Base-by-base conservation (phyloP, 2,797 vertebrate species). In the Stomatorhinus walkeri region DNA sequence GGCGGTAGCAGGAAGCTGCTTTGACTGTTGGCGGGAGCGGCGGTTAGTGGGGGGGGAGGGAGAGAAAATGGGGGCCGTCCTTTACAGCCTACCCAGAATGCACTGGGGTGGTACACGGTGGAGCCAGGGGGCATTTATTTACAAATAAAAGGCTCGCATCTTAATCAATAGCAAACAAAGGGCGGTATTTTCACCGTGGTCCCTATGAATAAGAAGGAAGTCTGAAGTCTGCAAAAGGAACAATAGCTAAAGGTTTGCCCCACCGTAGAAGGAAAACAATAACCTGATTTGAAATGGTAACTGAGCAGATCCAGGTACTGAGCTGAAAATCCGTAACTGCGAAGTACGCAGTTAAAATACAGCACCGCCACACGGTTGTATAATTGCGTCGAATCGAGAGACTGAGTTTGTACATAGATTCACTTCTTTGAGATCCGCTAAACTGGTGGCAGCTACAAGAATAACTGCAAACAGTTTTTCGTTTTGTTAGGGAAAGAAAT, bases 1-100 rank as follows among this genome's bases (percentile, higher is more conserved):
- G 90, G 72, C 90, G 89, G n/a, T 49, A 48, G 89, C 43, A 40
- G 84, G 88, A 14, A 56, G 28, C 72, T 0, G 85, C 86, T 87
- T 87, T n/a, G 0, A 4, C 9, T 14, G 4, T 32, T 7, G 91
- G 93, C 92, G 93, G 91, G 91, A 93, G 86, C 5, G 87, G 40
- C 88, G 12, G 90, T 90, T 85, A 83, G 85, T 48, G 14, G 7
- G 19, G 43, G 54, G 79, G 48, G 7, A 14, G 56, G 79, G 48
- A 32, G 61, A 40, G 24, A 84, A 49, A 68, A 64, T 79, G 49
- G 61, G 88, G 90, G 83, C 52, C 9, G 90, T 12, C 56, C 59
- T 52, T 86, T 43, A 24, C 36, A 59, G 10, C 28, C 54, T 48
- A 16, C 64, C 28, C 64, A 36, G 64, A 32, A 1, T 72, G 64